Conservation (phyloP, 1,140 invertebrate genomes). For the Diuraphis noxia region DNA sequence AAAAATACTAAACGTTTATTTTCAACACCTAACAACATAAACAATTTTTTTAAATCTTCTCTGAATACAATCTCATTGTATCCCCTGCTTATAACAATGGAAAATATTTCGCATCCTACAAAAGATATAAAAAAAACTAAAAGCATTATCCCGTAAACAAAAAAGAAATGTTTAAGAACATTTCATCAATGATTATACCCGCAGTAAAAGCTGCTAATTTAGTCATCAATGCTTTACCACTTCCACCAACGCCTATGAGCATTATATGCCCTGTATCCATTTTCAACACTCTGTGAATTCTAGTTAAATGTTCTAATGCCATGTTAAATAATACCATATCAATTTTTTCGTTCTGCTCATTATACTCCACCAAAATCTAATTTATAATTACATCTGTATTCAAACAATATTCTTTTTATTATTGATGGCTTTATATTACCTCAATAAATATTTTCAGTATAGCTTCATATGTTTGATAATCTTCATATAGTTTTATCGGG, state of each 20-base stretch:
- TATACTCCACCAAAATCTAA: conserved; percentile 83
- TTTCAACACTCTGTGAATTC: conserved; percentile 79
- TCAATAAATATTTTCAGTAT: conserved; percentile 82
- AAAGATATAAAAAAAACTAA: conserved; percentile 28
- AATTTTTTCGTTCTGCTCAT: conserved; percentile 70
- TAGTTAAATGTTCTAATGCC: conserved; percentile 83
- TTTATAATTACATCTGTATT: not conserved
- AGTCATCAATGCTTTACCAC: conserved; percentile 78
- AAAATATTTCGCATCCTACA: conserved; percentile 74
- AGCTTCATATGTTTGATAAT: conserved; percentile 84
- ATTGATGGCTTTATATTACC: conserved; percentile 61
- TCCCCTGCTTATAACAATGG: conserved; percentile 78
- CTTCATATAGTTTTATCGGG: conserved; percentile 81
- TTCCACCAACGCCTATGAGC: conserved; percentile 82
- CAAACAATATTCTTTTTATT: not conserved
- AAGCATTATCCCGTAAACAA: not conserved
- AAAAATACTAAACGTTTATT: conserved; percentile 80
- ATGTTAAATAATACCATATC: conserved; percentile 87
- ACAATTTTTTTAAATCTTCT: conserved; percentile 82
- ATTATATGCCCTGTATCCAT: conserved; percentile 83
- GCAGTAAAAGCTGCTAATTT: conserved; percentile 75
- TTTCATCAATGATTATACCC: conserved; percentile 57
- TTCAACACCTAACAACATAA: conserved; percentile 74
- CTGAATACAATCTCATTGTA: conserved; percentile 81
- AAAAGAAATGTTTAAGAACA: not conserved